Evolutionary conservation across 2,113 vertebrate genomes (phyloP).

Genomic region (Chlamydotis undulata): DNA sequence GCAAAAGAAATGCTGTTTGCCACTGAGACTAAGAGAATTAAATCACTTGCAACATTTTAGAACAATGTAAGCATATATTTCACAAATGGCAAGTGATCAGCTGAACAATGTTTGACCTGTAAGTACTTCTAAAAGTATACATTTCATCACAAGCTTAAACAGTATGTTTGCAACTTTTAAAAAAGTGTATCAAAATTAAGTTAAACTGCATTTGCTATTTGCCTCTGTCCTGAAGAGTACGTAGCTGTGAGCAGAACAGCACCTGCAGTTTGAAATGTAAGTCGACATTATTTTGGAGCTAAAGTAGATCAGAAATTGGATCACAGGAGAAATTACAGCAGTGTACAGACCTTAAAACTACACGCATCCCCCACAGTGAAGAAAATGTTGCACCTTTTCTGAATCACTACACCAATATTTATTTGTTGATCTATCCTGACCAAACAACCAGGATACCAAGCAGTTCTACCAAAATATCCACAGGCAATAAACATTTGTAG

Average conservation of each 20-base stretch:
- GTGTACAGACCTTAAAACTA: not conserved
- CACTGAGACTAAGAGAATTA: not conserved
- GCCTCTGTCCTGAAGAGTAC: not conserved
- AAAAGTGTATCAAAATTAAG: not conserved
- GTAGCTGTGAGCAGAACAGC: not conserved
- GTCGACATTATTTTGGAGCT: not conserved
- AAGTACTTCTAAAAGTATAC: not conserved
- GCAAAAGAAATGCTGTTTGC: not conserved
- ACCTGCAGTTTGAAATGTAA: not conserved
- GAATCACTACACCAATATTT: not conserved
- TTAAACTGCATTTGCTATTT: not conserved
- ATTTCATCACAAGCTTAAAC: not conserved
- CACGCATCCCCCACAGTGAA: not conserved
- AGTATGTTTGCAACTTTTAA: not conserved
- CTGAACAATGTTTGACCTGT: not conserved
- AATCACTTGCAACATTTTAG: not conserved
- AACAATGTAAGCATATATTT: not conserved
- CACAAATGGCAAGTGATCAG: not conserved
- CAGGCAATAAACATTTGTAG: not conserved
- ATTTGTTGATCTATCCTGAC: not conserved
- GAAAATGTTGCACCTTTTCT: not conserved
- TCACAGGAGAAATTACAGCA: not conserved
- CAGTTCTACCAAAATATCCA: not conserved
- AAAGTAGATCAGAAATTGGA: not conserved
- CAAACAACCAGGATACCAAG: not conserved